These are phyloP conservation scores for Spisula subtruncata DNA, from an alignment of 2,888 invertebrate species.

Conservation along the genomic window DNA sequence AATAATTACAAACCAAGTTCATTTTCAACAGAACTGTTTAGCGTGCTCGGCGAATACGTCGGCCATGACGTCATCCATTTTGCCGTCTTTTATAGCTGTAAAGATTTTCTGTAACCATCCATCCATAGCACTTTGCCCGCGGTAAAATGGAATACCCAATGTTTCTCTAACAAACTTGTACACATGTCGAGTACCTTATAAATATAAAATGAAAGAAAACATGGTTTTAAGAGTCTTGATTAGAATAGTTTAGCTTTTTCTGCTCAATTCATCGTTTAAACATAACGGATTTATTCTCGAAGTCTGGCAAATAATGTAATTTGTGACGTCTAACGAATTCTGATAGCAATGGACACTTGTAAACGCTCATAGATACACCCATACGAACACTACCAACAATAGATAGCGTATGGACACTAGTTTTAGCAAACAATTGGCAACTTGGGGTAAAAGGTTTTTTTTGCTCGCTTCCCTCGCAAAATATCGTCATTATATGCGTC, in stretches of 20 bases:
- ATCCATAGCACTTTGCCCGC: conserved; percentile 48
- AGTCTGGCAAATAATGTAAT: not conserved
- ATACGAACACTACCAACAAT: too few species aligned
- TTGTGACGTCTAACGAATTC: too few species aligned
- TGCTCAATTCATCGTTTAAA: not conserved
- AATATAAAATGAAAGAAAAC: not conserved
- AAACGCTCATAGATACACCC: too few species aligned
- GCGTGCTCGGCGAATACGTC: conserved; percentile 16
- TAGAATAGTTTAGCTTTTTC: not conserved
- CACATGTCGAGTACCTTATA: conserved; percentile 38
- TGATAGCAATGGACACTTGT: too few species aligned
- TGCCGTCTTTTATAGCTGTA: conserved; percentile 29
- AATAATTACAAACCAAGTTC: too few species aligned
- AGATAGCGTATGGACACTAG: too few species aligned
- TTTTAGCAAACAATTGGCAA: too few species aligned
- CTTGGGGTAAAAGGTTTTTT: too few species aligned
- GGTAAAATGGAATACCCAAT: conserved; percentile 44
- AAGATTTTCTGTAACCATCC: conserved; percentile 34
- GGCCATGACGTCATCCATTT: conserved; percentile 25
- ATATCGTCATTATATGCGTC: too few species aligned
- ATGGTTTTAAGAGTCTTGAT: not conserved
- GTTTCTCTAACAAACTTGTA: conserved; percentile 46
- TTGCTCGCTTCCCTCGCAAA: too few species aligned
- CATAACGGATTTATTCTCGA: not conserved
- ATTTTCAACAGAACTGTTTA: too few species aligned